These are phyloP conservation scores for Ariolimax columbianus DNA, from an alignment of 2,888 invertebrate species.

Conservation along the genomic window DNA sequence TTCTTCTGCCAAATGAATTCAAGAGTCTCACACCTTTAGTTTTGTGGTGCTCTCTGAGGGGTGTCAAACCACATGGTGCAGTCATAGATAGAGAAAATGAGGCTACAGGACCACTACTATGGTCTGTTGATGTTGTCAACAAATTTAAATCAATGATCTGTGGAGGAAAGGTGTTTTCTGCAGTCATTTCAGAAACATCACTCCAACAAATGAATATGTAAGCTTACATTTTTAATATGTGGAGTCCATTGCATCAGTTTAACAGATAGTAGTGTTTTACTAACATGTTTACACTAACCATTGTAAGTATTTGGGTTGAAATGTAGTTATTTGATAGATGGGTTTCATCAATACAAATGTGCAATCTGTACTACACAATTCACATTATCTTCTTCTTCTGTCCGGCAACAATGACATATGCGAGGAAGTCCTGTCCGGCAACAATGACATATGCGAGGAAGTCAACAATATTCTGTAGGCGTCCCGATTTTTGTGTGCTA, in stretches of 20 bases:
- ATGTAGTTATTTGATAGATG: too few relatives aligned
- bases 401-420: too few relatives aligned
- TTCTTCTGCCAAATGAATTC: constrained; percentile 86
- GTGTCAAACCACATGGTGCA: constrained; percentile 58
- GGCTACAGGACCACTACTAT: neutral
- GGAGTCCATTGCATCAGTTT: neutral
- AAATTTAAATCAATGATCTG: constrained; percentile 37
- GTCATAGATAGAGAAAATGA: neutral
- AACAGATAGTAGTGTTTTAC: neutral
- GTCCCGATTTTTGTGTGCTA: too few relatives aligned
- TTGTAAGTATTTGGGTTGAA: neutral
- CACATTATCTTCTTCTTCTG: too few relatives aligned
- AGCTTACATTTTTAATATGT: neutral
- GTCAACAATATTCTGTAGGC: too few relatives aligned
- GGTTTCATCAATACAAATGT: too few relatives aligned
- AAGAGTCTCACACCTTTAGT: constrained; percentile 87
- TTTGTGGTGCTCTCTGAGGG: constrained; percentile 89
- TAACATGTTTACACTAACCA: neutral
- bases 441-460: too few relatives aligned
- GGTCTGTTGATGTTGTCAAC: constrained; percentile 23
- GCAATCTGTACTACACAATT: too few relatives aligned
- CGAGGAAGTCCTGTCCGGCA: too few relatives aligned
- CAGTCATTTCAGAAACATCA: constrained; percentile 7
- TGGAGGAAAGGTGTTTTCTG: constrained; percentile 29
- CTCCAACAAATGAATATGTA: constrained; percentile 27